Conservation (phyloP, 92 coral and sea anemone species). For the Siderastrea radians region DNA sequence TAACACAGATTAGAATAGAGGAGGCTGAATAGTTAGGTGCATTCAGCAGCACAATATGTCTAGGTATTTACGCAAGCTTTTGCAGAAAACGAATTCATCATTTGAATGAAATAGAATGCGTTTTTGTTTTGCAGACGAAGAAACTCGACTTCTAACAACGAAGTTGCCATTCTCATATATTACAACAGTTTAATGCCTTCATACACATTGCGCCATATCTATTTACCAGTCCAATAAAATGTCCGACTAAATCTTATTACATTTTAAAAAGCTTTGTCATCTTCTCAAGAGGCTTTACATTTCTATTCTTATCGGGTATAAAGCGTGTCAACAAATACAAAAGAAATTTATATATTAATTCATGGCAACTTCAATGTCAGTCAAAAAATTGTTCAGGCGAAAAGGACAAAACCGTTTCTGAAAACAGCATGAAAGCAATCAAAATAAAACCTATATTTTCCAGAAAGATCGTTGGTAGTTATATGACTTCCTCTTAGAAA, state of each 20-base stretch:
- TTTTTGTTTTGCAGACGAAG: not conserved
- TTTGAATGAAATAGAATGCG: not conserved
- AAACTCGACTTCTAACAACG: too few relatives aligned
- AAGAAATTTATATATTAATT: not conserved
- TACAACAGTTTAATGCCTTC: not conserved
- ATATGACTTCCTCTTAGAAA: not conserved
- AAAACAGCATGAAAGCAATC: constrained; percentile 4
- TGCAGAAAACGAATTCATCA: not conserved
- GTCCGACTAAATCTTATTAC: not conserved
- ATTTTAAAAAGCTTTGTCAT: constrained; percentile 35
- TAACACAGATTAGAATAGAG: constrained; percentile 9
- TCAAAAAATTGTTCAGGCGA: constrained; percentile 17
- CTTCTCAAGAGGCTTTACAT: not conserved
- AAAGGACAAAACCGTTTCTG: not conserved
- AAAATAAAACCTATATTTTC: not conserved
- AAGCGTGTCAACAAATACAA: constrained; percentile 14
- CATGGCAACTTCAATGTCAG: not conserved
- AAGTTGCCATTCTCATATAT: too few relatives aligned
- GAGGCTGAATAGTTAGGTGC: not conserved
- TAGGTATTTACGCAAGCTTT: not conserved
- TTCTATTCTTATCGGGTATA: constrained; percentile 18
- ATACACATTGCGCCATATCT: not conserved
- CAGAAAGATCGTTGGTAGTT: not conserved
- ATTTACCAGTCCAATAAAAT: not conserved
- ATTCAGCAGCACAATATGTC: not conserved